Evolutionary conservation across 2,113 vertebrate genomes (phyloP).

Genomic region (Sinocyclocheilus anophthalmus): DNA sequence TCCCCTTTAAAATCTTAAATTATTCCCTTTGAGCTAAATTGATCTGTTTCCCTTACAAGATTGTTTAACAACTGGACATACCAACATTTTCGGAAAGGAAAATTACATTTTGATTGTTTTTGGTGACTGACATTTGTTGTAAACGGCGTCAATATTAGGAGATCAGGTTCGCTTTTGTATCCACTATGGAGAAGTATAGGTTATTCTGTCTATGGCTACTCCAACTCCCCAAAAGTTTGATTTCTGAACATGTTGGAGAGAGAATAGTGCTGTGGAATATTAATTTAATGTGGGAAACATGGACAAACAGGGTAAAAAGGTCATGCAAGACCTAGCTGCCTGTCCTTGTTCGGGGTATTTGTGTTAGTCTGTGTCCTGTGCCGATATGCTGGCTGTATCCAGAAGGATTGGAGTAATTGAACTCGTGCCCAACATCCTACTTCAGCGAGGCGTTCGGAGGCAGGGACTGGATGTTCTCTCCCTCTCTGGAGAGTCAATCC

Average conservation of each 20-base stretch:
- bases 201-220: background rate
- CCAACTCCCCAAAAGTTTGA: background rate
- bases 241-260: background rate
- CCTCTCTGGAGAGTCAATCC: conserved; percentile 24
- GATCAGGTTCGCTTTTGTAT: too few relatives aligned
- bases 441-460: background rate
- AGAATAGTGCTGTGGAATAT: background rate
- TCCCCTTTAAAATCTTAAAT: too few relatives aligned
- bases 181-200: background rate
- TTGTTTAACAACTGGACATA: too few relatives aligned
- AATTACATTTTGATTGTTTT: too few relatives aligned
- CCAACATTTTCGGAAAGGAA: too few relatives aligned
- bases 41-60: too few relatives aligned
- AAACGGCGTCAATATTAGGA: too few relatives aligned
- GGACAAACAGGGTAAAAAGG: background rate
- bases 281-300: conserved; percentile 16
- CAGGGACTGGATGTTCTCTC: background rate
- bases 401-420: conserved; percentile 29
- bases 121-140: too few relatives aligned
- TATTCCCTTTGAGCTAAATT: too few relatives aligned
- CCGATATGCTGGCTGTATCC: conserved; percentile 5
- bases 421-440: conserved; percentile 37
- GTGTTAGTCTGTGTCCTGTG: background rate
- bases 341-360: conserved; percentile 1
- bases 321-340: conserved; percentile 1